Evolutionary conservation across 2,113 vertebrate genomes (phyloP).

Genomic region (Cebus imitator): DNA sequence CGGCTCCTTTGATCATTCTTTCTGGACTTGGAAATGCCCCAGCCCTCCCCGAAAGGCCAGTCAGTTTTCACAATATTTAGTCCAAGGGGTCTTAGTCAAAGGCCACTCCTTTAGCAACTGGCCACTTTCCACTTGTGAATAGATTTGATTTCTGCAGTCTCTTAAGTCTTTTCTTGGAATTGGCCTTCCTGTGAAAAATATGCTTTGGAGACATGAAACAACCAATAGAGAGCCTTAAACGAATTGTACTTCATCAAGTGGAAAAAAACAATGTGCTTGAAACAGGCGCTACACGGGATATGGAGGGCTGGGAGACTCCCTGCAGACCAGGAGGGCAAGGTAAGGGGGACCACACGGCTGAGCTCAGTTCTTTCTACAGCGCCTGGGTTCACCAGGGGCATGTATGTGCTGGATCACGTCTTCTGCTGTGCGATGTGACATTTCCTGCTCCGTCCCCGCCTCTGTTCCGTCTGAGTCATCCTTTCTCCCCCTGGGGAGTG

Average conservation of each 20-base stretch:
- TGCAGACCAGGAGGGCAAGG: rapidly evolving
- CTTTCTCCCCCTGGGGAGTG: too few species aligned
- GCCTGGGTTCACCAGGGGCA: not conserved
- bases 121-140: slow-evolving; percentile 73
- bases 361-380: not conserved
- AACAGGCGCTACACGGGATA: slow-evolving; percentile 56
- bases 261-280: slow-evolving; percentile 74
- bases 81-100: not conserved
- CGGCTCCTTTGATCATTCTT: not conserved
- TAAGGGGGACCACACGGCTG: rapidly evolving
- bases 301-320: not conserved
- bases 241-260: slow-evolving; percentile 78
- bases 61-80: slow-evolving; percentile 45
- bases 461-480: not conserved
- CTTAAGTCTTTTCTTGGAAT: slow-evolving; percentile 59
- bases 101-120: not conserved
- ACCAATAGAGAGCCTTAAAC: slow-evolving; percentile 73
- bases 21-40: not conserved
- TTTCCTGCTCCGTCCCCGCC: not conserved
- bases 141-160: slow-evolving; percentile 75
- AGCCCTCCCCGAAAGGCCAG: not conserved
- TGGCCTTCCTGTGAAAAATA: slow-evolving; percentile 74
- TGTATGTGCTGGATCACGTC: rapidly evolving
- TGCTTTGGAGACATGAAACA: slow-evolving; percentile 75
- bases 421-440: not conserved